phyloP scores from a whole-genome alignment of 2,888 invertebrate genomes.

The Chloroclystis v-ata region DNA sequence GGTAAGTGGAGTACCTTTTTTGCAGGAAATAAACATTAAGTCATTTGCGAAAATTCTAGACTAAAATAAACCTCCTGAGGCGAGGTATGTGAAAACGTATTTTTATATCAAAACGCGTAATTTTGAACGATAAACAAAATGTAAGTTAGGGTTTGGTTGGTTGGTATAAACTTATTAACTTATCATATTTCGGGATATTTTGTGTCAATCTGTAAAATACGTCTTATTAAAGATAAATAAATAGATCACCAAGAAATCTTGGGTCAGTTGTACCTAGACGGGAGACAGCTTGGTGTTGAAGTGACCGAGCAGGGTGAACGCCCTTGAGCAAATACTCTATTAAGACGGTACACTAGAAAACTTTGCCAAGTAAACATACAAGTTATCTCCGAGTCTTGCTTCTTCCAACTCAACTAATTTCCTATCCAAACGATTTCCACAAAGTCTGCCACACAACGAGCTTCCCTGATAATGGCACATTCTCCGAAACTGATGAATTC shows the following conservation, averaged over 20 bases:
- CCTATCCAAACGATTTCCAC: conserved; percentile 22
- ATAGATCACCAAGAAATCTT: no score
- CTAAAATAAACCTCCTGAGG: background rate
- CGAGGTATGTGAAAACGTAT: no score
- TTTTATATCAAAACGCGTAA: no score
- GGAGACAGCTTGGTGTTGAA: conserved; percentile 21
- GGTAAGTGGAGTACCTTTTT: conserved; percentile 8
- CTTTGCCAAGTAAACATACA: conserved; percentile 47
- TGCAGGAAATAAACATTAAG: conserved; percentile 4
- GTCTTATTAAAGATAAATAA: no score
- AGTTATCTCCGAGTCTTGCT: conserved; percentile 30
- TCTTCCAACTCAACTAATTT: conserved; percentile 22
- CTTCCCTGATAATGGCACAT: conserved; percentile 10
- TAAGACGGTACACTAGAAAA: conserved; percentile 48
- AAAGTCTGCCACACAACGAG: conserved; percentile 14
- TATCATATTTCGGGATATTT: no score
- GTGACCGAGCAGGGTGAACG: conserved; percentile 40
- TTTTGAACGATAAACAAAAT: no score
- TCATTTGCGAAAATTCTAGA: conserved; percentile 2
- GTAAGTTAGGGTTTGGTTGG: no score
- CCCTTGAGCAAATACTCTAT: conserved; percentile 44
- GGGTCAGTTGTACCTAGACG: no score
- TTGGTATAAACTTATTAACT: no score
- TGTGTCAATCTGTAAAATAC: no score
- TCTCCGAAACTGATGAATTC: conserved; percentile 32